Evolutionary conservation across 2,797 vertebrate species (phyloP), one percentile per base, ranked within the genome.

Genomic region (Pyrocephalus nanus): DNA sequence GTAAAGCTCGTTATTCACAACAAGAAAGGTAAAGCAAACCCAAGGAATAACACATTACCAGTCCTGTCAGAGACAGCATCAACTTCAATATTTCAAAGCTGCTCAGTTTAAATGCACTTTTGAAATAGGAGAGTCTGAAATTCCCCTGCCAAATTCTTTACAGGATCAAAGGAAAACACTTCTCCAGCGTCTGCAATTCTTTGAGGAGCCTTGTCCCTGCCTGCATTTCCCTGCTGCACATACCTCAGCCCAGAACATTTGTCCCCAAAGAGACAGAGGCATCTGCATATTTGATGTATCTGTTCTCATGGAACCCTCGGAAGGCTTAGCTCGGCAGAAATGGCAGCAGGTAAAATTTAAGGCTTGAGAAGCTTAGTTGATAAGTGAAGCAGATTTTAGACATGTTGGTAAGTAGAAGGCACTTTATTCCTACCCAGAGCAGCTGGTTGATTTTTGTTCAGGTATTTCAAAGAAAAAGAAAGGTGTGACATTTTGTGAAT

Each of bases 81-180:
- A 51, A 58, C n/a, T 40, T 69, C 79, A 65, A 1, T 26, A 75
- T 75, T 73, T 92, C 92, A 90, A 81, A 81, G 58, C 62, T 70
- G 71, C 58, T 91, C 71, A 2, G 75, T 92, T 92, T 74, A 91
- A 94, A 91, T 5, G 15, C 8, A 57, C 65, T 91, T 92, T 67
- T 91, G 89, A 94, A 95, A 92, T 12, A 91, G 5, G 5, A 70
- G 61, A 86, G 18, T 18, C 78, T 89, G 81, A 94, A 96, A 96
- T 81, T 92, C 81, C 84, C 84, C 78, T 60, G 87, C 32, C 89
- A 91, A 85, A 77, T 64, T 54, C 77, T 89, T 85, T 60, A 84
- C 2, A 87, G 78, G 75, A 94, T 94, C 75, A 89, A 96, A 94
- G 89, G 45, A 87, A 91, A 93, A 89, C 67, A 34, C 43, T 76